Base-by-base conservation (phyloP, 2,888 invertebrate genomes). In the Eledona agricola region DNA sequence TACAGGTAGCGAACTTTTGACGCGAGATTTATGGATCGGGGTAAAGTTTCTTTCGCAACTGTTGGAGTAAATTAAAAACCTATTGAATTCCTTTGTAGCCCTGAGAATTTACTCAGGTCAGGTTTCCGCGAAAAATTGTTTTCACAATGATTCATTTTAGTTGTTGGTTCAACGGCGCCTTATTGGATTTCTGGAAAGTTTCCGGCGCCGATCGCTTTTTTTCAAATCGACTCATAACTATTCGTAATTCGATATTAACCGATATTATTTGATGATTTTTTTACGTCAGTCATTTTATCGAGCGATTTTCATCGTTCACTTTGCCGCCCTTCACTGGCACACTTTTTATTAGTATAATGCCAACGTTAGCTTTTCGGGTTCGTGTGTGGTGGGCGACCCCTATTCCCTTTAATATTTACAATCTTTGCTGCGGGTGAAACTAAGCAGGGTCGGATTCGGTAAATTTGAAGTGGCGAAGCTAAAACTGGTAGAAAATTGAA, bases 321-420 rank as follows among this genome's bases (percentile, higher is more conserved):
- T n/a, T n/a, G n/a, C n/a, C n/a, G n/a, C n/a, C 59, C 58, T 60
- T 60, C 62, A 55, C 59, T 52, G 57, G 60, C 49, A 40, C 55
- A 57, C 43, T 56, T 62, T 60, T 64, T 62, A 62, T 64, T 62
- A 51, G 59, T 56, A 43, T 60, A 50, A 62, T 56, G 60, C 58
- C 57, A 59, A 64, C 61, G 62, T 65, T 63, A 54, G 59, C 62
- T 65, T 62, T 66, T 58, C 60, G 58, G 62, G 45, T 50, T 51
- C 35, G 42, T 51, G 46, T 45, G 38, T 59, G 53, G 55, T 56
- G 51, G 50, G 31, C 57, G 59, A 58, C 60, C 62, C 60, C 60
- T 57, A 61, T 62, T 59, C 62, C 60, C 59, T 63, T 60, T 65
- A 65, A 65, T 65, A 63, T 65, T 64, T 62, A 64, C 64, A 63